Evolutionary conservation across 1,140 invertebrate genomes (phyloP).

Genomic region (Liolophura sinensis): DNA sequence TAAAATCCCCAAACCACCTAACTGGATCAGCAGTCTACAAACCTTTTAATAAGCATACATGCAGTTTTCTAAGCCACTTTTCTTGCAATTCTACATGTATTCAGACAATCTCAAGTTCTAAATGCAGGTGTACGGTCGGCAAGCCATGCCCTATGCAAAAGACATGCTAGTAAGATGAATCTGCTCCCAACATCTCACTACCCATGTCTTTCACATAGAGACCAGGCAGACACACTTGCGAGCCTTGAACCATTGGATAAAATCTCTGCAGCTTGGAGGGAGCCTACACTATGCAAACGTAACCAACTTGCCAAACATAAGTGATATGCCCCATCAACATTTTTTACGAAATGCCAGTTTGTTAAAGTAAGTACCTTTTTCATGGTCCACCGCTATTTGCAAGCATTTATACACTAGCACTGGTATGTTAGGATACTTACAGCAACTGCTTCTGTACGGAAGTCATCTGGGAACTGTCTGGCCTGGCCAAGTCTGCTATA

Average conservation of each 20-base stretch:
- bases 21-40: neutral
- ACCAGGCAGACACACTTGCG: neutral
- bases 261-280: too few species aligned
- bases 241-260: neutral
- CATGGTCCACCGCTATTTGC: neutral
- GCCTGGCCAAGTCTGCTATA: slow-evolving; percentile 61
- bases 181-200: slow-evolving; percentile 81
- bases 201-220: slow-evolving; percentile 85
- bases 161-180: slow-evolving; percentile 90
- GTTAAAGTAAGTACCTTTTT: too few species aligned
- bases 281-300: too few species aligned
- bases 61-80: neutral
- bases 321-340: slow-evolving; percentile 16
- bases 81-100: neutral
- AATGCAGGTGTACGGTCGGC: too few species aligned
- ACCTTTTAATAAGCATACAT: too few species aligned
- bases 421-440: slow-evolving; percentile 53
- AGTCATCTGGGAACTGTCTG: slow-evolving; percentile 62
- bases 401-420: slow-evolving; percentile 6
- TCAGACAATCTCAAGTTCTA: slow-evolving; percentile 11
- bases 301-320: neutral
- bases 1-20: neutral
- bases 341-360: too few species aligned
- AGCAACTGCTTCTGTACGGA: slow-evolving; percentile 62
- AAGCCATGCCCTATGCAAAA: slow-evolving; percentile 64